Base-by-base conservation (phyloP, 2,888 invertebrate species). In the Tortrix viridana region DNA sequence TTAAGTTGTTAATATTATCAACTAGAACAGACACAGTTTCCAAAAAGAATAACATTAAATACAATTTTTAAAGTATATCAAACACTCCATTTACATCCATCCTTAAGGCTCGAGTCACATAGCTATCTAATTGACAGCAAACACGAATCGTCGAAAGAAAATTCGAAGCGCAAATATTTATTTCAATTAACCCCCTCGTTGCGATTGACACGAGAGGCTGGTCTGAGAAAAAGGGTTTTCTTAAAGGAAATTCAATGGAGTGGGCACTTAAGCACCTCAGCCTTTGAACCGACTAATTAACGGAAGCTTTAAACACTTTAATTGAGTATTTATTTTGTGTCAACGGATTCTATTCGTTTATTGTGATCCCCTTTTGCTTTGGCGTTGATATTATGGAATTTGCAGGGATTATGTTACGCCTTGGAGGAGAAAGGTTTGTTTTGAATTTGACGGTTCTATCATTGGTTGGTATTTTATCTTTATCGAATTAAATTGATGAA, bases 91-190 rank as follows among this genome's bases (percentile, higher is more conserved):
- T 59, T 64, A 54, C 22, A 38, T 50, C 37, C 38, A 49, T 32
- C 52, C 47, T 20, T 23, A 9, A 56, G 47, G 41, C 22, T 55
- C 59, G 46, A 41, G 14, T 55, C 46, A 44, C 67, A 46, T 18
- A 55, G 54, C 41, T 22, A 41, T 57, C 71, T 75, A 76, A 77
- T 77, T 78, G 74, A 69, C 65, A 69, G 67, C 65, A 65, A 70
- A 66, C 71, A 75, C 72, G 75, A 78, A 75, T 76, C 56, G 18
- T 46, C 70, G 72, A 81, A 82, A 82, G 81, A 83, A 82, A 87
- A 87, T 86, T 84, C 74, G 79, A 81, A 70, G 74, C 76, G 77
- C 85, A 86, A 89, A 89, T 89, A 89, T 89, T 89, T 89, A 89
- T 87, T 85, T 86, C 87, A 89, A 88, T 89, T 88, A 88, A 77